These are phyloP conservation scores for Phaetusa simplex DNA, from an alignment of 2,113 vertebrate genomes.

Conservation along the genomic window DNA sequence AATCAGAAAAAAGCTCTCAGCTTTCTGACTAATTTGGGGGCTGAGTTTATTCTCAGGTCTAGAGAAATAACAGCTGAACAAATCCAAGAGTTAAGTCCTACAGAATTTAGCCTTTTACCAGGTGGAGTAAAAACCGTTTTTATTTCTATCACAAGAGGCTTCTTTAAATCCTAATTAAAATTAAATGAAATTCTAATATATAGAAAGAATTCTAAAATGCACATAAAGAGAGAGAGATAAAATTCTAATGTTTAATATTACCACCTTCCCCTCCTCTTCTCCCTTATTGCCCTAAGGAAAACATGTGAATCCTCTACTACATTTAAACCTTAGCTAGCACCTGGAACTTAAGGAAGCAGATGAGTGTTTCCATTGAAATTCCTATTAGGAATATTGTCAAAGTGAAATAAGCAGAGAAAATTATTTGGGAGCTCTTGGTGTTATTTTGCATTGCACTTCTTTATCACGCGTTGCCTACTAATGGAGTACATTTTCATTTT, in stretches of 20 bases:
- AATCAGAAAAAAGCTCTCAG: not conserved
- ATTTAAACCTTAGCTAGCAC: not conserved
- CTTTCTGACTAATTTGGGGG: not conserved
- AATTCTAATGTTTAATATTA: not conserved
- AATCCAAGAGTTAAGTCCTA: not conserved
- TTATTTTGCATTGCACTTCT: not conserved
- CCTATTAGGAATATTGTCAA: not conserved
- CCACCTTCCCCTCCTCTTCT: not conserved
- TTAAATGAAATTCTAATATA: not conserved
- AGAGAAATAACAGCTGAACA: not conserved
- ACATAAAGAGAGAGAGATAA: not conserved
- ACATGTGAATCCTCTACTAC: not conserved
- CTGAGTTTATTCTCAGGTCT: not conserved
- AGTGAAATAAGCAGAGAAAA: not conserved
- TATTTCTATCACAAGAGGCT: not conserved
- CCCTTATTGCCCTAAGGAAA: not conserved
- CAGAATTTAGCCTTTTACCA: not conserved
- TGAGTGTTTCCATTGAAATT: not conserved
- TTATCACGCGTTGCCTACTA: not conserved
- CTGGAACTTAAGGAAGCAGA: not conserved
- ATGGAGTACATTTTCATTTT: not conserved
- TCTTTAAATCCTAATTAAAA: not conserved
- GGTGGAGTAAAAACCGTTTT: not conserved
- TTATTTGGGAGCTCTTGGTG: not conserved
- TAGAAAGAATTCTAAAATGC: not conserved